phyloP scores from a whole-genome alignment of 2,888 invertebrate genomes.

The Bhutanitis thaidina region DNA sequence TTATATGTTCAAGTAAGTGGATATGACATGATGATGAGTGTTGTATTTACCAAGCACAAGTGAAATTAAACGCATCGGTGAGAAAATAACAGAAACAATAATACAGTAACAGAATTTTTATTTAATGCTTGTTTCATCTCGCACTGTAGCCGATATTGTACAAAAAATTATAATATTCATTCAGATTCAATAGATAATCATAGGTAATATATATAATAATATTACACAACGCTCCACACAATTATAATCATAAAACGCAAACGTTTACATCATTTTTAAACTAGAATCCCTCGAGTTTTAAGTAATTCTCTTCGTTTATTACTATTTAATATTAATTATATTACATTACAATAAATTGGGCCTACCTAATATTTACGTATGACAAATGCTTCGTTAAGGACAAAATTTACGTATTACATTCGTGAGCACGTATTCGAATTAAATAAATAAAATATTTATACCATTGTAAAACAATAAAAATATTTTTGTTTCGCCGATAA shows the following conservation, averaged over 20 bases:
- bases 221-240: conserved; percentile 75
- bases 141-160: conserved; percentile 78
- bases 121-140: conserved; percentile 75
- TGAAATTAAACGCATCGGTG: not conserved
- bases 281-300: conserved; percentile 68
- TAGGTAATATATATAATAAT: conserved; percentile 49
- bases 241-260: conserved; percentile 75
- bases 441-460: conserved; percentile 60
- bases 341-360: conserved; percentile 77
- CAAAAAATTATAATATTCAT: conserved; percentile 75
- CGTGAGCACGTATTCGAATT: conserved; percentile 63
- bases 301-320: conserved; percentile 68
- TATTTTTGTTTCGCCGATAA: conserved; percentile 36
- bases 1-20: too few species aligned
- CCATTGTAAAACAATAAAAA: conserved; percentile 46
- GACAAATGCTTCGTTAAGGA: conserved; percentile 69
- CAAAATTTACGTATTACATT: conserved; percentile 69
- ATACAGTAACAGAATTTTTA: conserved; percentile 79
- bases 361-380: conserved; percentile 76
- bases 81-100: conserved; percentile 42
- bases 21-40: too few species aligned
- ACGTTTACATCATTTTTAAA: conserved; percentile 67
- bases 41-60: too few species aligned
- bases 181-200: conserved; percentile 58
- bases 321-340: conserved; percentile 66